Conservation (phyloP, 1,140 invertebrate genomes). For the Lordiphosa mommai region DNA sequence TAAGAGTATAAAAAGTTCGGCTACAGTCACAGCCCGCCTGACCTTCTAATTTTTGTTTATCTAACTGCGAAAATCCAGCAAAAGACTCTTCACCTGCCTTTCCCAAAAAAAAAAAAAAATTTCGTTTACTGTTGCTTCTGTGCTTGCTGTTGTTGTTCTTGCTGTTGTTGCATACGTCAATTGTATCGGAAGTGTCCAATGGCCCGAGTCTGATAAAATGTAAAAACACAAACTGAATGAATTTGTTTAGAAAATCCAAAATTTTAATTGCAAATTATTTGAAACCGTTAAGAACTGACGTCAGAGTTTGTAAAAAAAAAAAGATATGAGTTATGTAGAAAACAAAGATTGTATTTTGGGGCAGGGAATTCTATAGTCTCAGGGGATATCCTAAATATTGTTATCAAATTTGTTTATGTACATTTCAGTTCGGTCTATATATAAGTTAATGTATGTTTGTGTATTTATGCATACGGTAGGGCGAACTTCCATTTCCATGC, state of each 20-base stretch:
- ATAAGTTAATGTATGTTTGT: too few species aligned
- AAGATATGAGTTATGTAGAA: neutral
- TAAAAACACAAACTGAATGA: conserved; percentile 41
- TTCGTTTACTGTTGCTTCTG: neutral
- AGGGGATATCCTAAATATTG: too few species aligned
- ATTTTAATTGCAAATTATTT: conserved; percentile 68
- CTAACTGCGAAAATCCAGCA: conserved; percentile 17
- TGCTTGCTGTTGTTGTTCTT: conserved; percentile 11
- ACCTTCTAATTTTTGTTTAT: conserved; percentile 45
- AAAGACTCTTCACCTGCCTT: conserved; percentile 33
- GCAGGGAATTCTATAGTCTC: too few species aligned
- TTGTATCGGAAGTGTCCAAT: conserved; percentile 69
- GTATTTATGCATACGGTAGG: too few species aligned
- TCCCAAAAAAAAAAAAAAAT: too few species aligned
- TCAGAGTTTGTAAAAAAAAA: conserved; percentile 30
- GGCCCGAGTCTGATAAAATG: conserved; percentile 53
- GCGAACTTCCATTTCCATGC: too few species aligned
- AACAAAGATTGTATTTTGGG: neutral
- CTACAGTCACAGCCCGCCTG: neutral
- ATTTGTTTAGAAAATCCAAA: conserved; percentile 44
- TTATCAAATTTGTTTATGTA: too few species aligned
- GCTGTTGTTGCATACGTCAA: conserved; percentile 51
- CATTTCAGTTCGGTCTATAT: too few species aligned
- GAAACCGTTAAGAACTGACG: conserved; percentile 49
- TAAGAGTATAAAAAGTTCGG: neutral